These are phyloP conservation scores for Egretta garzetta DNA, from an alignment of 2,113 vertebrate species.

Conservation along the genomic window DNA sequence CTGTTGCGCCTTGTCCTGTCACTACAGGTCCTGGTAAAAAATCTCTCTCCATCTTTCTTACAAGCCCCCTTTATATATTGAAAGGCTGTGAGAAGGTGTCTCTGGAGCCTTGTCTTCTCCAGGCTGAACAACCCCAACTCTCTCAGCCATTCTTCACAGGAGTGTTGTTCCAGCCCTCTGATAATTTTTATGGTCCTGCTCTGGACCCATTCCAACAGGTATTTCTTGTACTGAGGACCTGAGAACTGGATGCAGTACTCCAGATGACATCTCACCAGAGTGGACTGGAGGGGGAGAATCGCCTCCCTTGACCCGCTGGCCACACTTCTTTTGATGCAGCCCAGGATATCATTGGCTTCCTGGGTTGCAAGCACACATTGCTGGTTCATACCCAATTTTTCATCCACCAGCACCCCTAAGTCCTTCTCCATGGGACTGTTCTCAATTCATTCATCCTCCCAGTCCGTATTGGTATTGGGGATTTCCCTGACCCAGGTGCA, in stretches of 20 bases:
- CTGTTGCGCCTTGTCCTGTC: not conserved
- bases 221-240: not conserved
- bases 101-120: not conserved
- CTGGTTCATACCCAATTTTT: not conserved
- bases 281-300: not conserved
- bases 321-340: rapidly evolving
- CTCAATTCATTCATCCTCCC: not conserved
- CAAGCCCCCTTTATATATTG: not conserved
- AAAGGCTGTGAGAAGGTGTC: not conserved
- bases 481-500: not conserved
- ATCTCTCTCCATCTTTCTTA: not conserved
- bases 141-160: not conserved
- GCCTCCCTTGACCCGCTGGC: rapidly evolving
- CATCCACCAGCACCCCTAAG: not conserved
- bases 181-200: not conserved
- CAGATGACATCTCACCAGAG: not conserved
- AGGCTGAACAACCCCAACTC: not conserved
- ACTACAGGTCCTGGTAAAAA: not conserved
- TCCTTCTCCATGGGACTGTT: not conserved
- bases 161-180: not conserved
- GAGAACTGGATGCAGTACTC: not conserved
- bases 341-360: rapidly evolving
- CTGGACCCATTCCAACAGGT: not conserved
- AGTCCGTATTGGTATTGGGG: rapidly evolving
- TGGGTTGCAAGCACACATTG: not conserved